A percentile compares a stretch with the other conserved stretches of the same genome.
Evolutionary conservation across 2,797 vertebrate genomes (phyloP).

Genomic region (Dermochelys coriacea): DNA sequence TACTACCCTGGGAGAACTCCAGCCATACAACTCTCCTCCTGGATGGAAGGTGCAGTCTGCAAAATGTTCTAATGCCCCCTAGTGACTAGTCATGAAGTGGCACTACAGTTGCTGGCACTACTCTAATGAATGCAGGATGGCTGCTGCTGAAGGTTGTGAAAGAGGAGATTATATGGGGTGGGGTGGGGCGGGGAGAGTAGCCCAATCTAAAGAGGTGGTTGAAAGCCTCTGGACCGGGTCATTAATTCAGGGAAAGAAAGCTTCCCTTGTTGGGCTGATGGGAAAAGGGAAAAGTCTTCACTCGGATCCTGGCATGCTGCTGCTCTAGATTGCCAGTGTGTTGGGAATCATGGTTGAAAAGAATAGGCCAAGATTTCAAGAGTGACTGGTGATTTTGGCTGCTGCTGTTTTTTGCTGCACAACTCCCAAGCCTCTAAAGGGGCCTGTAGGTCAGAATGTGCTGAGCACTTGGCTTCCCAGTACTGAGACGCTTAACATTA

Average conservation of each 20-base stretch:
- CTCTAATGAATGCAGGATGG: neutral
- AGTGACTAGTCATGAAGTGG: neutral
- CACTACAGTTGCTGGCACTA: accelerated
- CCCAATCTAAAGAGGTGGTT: neutral
- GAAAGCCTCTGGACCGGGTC: neutral
- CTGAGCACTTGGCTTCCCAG: neutral
- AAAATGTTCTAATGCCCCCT: slow-evolving; percentile 12
- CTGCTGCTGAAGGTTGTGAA: slow-evolving; percentile 4
- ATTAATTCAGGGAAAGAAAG: neutral
- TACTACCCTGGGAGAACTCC: neutral
- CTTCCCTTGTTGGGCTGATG: neutral
- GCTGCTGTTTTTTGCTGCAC: neutral
- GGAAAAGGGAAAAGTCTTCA: neutral
- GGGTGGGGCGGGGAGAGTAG: neutral
- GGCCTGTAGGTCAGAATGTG: too few species aligned
- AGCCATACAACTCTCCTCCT: neutral
- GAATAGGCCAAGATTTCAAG: accelerated
- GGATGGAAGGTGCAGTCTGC: neutral
- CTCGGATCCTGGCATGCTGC: neutral
- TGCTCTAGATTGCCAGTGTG: neutral
- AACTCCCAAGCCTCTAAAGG: neutral
- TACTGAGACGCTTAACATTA: neutral
- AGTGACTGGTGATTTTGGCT: neutral
- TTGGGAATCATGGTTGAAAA: neutral
- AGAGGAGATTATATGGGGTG: neutral